phyloP scores from a whole-genome alignment of 1,140 invertebrate species.

The Lasaia peninsularis region DNA sequence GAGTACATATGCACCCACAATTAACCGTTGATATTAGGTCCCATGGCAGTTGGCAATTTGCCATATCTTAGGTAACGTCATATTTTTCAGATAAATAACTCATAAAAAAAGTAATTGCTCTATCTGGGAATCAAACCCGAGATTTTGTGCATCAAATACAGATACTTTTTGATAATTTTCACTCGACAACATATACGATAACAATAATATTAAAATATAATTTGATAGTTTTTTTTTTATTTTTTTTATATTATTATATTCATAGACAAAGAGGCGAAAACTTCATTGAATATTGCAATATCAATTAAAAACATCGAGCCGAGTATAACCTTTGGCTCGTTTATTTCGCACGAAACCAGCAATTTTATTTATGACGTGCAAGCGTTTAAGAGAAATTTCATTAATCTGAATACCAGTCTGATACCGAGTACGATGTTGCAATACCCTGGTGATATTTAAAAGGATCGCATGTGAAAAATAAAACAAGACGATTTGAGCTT shows the following conservation, averaged over 20 bases:
- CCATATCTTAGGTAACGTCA: too few relatives aligned
- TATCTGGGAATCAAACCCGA: too few relatives aligned
- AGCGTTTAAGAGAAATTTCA: constrained; percentile 77
- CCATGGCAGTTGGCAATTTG: too few relatives aligned
- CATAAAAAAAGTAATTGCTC: too few relatives aligned
- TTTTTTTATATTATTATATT: not conserved
- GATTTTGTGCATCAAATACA: too few relatives aligned
- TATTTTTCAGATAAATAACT: too few relatives aligned
- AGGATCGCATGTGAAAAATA: constrained; percentile 28
- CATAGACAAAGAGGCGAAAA: not conserved
- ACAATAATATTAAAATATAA: too few relatives aligned
- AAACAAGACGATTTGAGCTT: constrained; percentile 35
- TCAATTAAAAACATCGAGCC: constrained; percentile 24
- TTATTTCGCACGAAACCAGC: constrained; percentile 51
- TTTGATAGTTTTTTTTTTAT: not conserved
- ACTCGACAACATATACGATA: too few relatives aligned
- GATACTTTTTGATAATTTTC: too few relatives aligned
- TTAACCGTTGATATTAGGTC: too few relatives aligned
- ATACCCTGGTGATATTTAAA: constrained; percentile 30
- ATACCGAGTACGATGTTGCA: constrained; percentile 73
- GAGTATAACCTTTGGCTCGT: constrained; percentile 45
- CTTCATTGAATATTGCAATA: constrained; percentile 19
- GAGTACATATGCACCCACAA: too few relatives aligned
- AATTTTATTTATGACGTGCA: constrained; percentile 77
- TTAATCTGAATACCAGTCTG: constrained; percentile 75